Evolutionary conservation across 2,797 vertebrate species (phyloP).

Genomic region (Phoxinus dragarum): DNA sequence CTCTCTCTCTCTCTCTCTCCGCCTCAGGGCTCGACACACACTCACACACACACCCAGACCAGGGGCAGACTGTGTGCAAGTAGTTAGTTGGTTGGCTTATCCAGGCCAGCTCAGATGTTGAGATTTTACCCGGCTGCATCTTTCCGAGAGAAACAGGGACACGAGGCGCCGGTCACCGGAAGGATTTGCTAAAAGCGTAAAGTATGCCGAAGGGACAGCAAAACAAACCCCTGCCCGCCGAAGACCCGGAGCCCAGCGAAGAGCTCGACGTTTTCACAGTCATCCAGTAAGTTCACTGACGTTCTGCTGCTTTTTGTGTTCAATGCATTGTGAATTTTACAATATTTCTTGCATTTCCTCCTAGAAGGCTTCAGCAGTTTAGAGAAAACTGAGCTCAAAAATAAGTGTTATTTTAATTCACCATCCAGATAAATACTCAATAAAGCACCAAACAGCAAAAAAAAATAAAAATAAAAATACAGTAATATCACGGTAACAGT

Average conservation of each 20-base stretch:
- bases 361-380: neutral
- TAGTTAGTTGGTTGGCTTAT: slow-evolving; percentile 66
- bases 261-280: slow-evolving; percentile 86
- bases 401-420: neutral
- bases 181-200: slow-evolving; percentile 8
- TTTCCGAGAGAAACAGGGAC: slow-evolving; percentile 3
- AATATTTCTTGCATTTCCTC: neutral
- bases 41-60: slow-evolving; percentile 57
- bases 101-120: slow-evolving; percentile 54
- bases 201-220: slow-evolving; percentile 42
- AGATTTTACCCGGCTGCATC: neutral
- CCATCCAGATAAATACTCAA: neutral
- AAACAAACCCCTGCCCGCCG: slow-evolving; percentile 49
- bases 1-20: slow-evolving; percentile 63
- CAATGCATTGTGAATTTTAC: neutral
- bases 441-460: too few species aligned
- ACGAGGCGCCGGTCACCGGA: neutral
- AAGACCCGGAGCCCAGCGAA: slow-evolving; percentile 78
- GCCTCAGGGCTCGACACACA: slow-evolving; percentile 68
- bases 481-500: too few species aligned
- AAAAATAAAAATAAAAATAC: too few species aligned
- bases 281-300: slow-evolving; percentile 86
- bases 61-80: slow-evolving; percentile 67
- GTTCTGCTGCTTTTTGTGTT: neutral
- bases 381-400: neutral